Evolutionary conservation across 2,113 vertebrate genomes (phyloP), one percentile per base, ranked within the genome.

Genomic region (Cairina moschata): DNA sequence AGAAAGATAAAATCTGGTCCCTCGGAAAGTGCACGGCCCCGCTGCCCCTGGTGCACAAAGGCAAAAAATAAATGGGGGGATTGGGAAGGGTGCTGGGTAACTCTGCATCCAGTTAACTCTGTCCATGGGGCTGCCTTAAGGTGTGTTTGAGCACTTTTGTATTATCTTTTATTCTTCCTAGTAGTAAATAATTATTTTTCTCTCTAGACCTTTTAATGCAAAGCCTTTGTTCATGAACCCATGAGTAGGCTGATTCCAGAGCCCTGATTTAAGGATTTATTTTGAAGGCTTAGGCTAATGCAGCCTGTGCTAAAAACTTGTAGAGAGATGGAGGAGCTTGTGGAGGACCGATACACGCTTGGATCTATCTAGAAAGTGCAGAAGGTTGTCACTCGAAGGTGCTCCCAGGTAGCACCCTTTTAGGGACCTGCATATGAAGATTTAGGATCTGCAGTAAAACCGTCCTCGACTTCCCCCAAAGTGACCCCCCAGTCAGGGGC

Each of bases 1-100:
- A 95, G 91, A 88, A 86, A 94, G 96, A 97, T 96, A 94, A 95
- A 93, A 97, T 95, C 95, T 93, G 83, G 56, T 95, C 58, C 50
- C 95, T 63, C 85, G 54, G 95, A 71, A 95, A 89, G 72, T 44
- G 23, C 60, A 5, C 40, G 94, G 94, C 78, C 75, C 83, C 85
- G 62, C 71, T 88, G 93, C 88, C 71, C 55, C 78, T 86, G 0
- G 1, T 63, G 82, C 84, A 52, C 78, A 52, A 63, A 83, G 59
- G 79, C 79, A 86, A 56, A 31, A 83, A 83, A 58, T 75, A 85
- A 96, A 17, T 42, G 58, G 86, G 90, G 40, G 86, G 91, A 32
- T 94, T 86, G 91, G 91, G 90, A 88, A 52, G 81, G 76, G 48
- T 46, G 58, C 63, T 7, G 46, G 14, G 65, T 28, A 40, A 40